Base-by-base conservation (phyloP, 1,140 invertebrate species). In the Ceratina australensis region DNA sequence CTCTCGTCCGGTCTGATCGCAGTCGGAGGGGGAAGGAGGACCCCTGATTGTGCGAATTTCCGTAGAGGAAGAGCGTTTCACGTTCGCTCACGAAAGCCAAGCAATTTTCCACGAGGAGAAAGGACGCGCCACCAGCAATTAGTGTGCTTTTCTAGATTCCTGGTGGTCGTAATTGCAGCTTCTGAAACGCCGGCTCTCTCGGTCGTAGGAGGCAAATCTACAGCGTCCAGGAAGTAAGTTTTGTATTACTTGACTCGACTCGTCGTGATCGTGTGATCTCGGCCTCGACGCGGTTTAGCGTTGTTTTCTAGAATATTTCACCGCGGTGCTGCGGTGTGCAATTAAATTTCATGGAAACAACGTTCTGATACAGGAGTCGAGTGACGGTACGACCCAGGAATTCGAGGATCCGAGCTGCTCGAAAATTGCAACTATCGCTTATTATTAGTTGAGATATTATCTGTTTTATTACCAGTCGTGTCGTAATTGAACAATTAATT, bases 101-200 rank as follows among this genome's bases (percentile, higher is more conserved):
- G 22, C 47, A 50, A 66, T 66, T 66, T 66, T 66, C 64, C 47
- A 79, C 50, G 22, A 72, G 68, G 69, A 84, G 82, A 84, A 86
- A 86, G 79, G 74, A 78, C 52, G 18, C 24, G 20, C 5, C 20
- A 47, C 57, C 52, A 74, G 77, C 80, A 82, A 82, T 87, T 84
- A 87, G 77, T 72, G 63, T 80, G 69, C 71, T 33, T 75, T 66
- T 18, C 42, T 73, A 54, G 69, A 72, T 69, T 54, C 54, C 15
- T 26, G 18, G 3, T 20, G 7, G 33, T n/a, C n/a, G n/a, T 28
- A 22, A 8, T 33, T 22, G 26, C 5, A 28, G 52, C 26, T 78
- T 28, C 54, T n/a, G 52, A 28, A 49, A 24, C 56, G 56, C 5
- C n/a, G 69, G 12, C 16, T 57, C 20, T 64, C 52, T 10, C 33